Evolutionary conservation across 2,888 invertebrate genomes (phyloP).

Genomic region (Notodonta ziczac): DNA sequence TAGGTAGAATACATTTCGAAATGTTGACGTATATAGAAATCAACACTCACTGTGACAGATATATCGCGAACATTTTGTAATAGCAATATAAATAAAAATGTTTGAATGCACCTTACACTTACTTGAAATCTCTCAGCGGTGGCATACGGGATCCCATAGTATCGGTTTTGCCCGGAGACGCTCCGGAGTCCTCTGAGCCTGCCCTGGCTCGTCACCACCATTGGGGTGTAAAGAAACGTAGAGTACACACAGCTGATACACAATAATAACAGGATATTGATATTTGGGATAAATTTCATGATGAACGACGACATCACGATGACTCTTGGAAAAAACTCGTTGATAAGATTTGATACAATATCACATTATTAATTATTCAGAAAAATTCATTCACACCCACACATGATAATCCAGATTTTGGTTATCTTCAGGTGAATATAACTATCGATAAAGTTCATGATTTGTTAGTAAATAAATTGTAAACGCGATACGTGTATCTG

Average conservation of each 20-base stretch:
- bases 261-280: conserved; percentile 13
- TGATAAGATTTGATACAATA: too few relatives aligned
- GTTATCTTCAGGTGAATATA: too few relatives aligned
- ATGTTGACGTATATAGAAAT: too few relatives aligned
- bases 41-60: too few relatives aligned
- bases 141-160: conserved; percentile 74
- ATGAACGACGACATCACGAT: not conserved
- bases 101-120: conserved; percentile 25
- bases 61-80: too few relatives aligned
- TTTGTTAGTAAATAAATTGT: not conserved
- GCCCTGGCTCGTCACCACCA: conserved; percentile 61
- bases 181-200: conserved; percentile 60
- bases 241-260: conserved; percentile 16
- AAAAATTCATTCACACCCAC: too few relatives aligned
- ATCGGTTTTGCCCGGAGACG: conserved; percentile 62
- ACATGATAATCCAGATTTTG: too few relatives aligned
- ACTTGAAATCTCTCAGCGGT: conserved; percentile 68
- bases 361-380: too few relatives aligned
- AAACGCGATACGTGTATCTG: not conserved
- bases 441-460: not conserved
- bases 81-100: too few relatives aligned
- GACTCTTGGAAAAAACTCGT: not conserved
- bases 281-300: not conserved
- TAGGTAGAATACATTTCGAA: too few relatives aligned
- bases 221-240: conserved; percentile 49